Conservation (phyloP, 2,888 invertebrate species). For the Xestia sexstrigata region DNA sequence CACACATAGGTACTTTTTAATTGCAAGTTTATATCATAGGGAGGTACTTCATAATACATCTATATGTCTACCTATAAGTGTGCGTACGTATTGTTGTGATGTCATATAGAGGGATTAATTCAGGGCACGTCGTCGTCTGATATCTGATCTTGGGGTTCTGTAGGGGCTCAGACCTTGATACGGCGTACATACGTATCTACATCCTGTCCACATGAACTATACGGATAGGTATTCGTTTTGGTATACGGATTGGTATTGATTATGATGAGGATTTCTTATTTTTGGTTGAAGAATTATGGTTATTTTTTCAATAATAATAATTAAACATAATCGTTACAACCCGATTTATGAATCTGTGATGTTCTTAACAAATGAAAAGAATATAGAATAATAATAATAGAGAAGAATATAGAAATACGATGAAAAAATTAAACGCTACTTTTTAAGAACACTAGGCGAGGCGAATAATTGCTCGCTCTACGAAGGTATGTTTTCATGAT, state of each 20-base stretch:
- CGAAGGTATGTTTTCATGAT: not conserved
- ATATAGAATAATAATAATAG: too few relatives aligned
- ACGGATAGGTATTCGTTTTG: constrained; percentile 42
- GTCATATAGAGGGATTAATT: constrained; percentile 87
- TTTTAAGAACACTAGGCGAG: not conserved
- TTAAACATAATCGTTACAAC: not conserved
- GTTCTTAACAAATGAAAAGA: not conserved
- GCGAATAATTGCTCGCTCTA: not conserved
- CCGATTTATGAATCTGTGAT: not conserved
- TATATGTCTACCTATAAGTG: constrained; percentile 37
- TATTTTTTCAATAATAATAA: too few relatives aligned
- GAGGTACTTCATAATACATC: constrained; percentile 11
- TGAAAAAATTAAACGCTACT: not conserved
- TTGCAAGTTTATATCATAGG: not conserved
- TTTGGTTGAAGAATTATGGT: not conserved
- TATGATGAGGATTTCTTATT: constrained; percentile 36
- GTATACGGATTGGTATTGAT: constrained; percentile 47
- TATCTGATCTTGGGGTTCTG: constrained; percentile 86
- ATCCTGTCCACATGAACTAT: constrained; percentile 57
- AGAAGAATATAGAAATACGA: too few relatives aligned
- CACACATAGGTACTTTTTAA: not conserved
- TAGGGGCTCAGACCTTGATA: constrained; percentile 79
- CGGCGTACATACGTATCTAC: constrained; percentile 65
- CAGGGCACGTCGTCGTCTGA: constrained; percentile 85
- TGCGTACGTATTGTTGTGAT: constrained; percentile 77